Percentiles rank a stretch among this genome's conserved stretches.
Evolutionary conservation across 2,113 vertebrate genomes (phyloP).

Genomic region (Penelope pileata): DNA sequence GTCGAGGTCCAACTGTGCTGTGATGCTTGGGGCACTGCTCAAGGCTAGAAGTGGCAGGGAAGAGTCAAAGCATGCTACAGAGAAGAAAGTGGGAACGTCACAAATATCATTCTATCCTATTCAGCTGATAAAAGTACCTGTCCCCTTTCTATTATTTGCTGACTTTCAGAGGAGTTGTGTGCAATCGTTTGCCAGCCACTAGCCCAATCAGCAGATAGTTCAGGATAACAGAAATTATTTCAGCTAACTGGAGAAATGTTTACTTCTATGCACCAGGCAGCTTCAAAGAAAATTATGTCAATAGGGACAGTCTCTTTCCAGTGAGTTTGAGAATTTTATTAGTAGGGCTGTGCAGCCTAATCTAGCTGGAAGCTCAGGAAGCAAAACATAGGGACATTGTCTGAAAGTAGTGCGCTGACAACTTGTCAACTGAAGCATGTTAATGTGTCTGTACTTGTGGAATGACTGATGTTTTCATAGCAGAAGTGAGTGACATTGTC

Average conservation of each 20-base stretch:
- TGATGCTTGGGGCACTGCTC: neutral
- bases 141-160: neutral
- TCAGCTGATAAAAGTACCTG: neutral
- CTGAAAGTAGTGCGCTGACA: neutral
- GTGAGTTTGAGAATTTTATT: neutral
- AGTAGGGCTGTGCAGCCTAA: neutral
- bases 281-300: neutral
- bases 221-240: neutral
- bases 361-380: neutral
- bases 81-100: neutral
- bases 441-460: neutral
- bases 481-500: neutral
- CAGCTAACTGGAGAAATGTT: neutral
- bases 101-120: neutral
- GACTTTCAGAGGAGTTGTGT: neutral
- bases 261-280: neutral
- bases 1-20: neutral
- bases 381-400: neutral
- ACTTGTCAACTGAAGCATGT: neutral
- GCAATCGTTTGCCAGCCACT: neutral
- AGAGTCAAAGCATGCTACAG: rapidly evolving
- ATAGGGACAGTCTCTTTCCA: neutral
- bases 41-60: neutral
- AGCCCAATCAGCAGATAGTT: neutral
- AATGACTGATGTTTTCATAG: neutral